Evolutionary conservation across 2,888 invertebrate genomes (phyloP).

Genomic region (Ophioninae sp.): DNA sequence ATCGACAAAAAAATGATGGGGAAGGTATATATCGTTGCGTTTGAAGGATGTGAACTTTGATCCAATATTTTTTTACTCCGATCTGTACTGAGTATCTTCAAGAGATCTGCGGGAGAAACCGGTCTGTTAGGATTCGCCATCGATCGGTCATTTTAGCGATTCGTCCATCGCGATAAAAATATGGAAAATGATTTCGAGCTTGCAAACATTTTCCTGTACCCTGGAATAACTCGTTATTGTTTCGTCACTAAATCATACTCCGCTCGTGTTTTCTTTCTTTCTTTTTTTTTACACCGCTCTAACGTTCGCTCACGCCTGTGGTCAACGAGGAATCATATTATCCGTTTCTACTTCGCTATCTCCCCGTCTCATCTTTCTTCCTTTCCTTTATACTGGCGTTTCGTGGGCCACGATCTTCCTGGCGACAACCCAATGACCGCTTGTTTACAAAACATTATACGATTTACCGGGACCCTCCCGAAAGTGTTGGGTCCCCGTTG

Average conservation of each 20-base stretch:
- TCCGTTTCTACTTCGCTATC: constrained; percentile 46
- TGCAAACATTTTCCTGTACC: not conserved
- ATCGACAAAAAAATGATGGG: no score
- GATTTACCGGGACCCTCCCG: constrained; percentile 71
- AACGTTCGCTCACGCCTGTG: constrained; percentile 33
- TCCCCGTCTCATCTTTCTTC: constrained; percentile 60
- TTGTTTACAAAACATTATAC: constrained; percentile 76
- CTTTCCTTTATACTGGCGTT: constrained; percentile 30
- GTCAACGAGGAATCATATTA: constrained; percentile 35
- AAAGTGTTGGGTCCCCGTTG: constrained; percentile 67
- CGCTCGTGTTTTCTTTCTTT: not conserved
- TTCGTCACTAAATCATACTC: constrained; percentile 27
- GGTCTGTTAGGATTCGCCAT: not conserved
- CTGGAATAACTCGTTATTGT: constrained; percentile 16
- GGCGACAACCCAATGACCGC: constrained; percentile 70
- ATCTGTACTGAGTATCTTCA: no score
- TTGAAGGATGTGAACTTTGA: no score
- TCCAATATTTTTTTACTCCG: no score
- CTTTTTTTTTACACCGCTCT: not conserved
- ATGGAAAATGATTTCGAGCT: not conserved
- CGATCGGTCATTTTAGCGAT: not conserved
- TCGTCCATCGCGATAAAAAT: not conserved
- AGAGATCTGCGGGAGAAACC: no score
- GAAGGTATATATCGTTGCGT: no score
- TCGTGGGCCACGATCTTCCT: constrained; percentile 57